These are phyloP conservation scores for Anthoscopus minutus DNA, from an alignment of 2,113 vertebrate genomes.

Conservation along the genomic window DNA sequence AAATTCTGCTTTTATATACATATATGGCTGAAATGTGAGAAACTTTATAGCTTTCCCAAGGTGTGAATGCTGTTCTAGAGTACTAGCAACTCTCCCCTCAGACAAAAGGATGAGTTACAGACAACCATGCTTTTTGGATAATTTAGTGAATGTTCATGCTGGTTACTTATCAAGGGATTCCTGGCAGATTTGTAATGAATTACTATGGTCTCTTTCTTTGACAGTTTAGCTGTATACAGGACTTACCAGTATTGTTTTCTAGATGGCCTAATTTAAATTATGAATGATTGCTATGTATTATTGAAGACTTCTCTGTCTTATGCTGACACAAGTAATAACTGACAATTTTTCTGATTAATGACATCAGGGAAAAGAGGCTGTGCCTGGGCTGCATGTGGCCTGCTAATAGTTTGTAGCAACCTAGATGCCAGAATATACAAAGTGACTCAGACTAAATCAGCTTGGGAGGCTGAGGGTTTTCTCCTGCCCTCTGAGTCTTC, in stretches of 20 bases:
- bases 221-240: neutral
- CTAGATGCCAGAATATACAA: neutral
- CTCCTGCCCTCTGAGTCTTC: neutral
- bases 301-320: conserved; percentile 11
- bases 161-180: neutral
- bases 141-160: neutral
- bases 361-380: neutral
- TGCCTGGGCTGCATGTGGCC: neutral
- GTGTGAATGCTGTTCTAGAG: neutral
- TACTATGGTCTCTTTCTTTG: neutral
- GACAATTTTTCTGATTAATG: conserved; percentile 2
- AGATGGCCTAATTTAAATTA: conserved; percentile 27
- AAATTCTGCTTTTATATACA: neutral
- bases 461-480: neutral
- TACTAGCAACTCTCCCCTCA: neutral
- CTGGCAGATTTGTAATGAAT: neutral
- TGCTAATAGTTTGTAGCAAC: neutral
- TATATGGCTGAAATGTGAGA: neutral
- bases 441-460: neutral
- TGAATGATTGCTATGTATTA: neutral
- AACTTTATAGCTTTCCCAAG: neutral
- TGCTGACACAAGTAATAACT: neutral
- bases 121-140: neutral
- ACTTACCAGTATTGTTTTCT: neutral
- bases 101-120: neutral